phyloP scores from a whole-genome alignment of 2,113 vertebrate species.

The Spizaetus ornatus region DNA sequence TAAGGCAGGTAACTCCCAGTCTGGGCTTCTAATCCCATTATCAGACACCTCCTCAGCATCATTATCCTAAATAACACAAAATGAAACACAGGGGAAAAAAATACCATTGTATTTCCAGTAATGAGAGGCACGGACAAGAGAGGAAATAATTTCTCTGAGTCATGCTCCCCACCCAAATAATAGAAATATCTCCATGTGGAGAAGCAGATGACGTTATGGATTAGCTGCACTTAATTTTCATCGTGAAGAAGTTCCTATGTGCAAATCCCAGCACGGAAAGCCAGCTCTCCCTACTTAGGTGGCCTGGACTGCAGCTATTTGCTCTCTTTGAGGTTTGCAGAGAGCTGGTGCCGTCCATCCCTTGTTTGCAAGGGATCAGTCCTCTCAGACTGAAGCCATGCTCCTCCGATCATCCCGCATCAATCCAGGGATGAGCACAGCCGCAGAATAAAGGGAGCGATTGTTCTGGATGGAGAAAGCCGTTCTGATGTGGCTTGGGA shows the following conservation, averaged over 20 bases:
- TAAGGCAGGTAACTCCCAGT: slow-evolving; percentile 26
- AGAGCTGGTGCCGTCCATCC: background rate
- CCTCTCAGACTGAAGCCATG: background rate
- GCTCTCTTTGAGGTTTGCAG: background rate
- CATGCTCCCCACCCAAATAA: slow-evolving; percentile 28
- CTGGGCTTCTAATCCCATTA: slow-evolving; percentile 34
- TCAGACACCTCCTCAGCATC: slow-evolving; percentile 34
- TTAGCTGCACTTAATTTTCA: background rate
- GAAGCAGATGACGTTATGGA: background rate
- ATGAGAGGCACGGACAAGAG: background rate
- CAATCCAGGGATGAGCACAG: background rate
- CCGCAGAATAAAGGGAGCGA: background rate
- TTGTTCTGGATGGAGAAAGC: background rate
- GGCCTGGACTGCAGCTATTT: background rate
- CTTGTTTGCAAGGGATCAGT: background rate
- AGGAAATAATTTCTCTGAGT: slow-evolving; percentile 53
- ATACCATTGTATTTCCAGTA: background rate
- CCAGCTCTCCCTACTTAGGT: background rate
- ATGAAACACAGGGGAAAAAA: background rate
- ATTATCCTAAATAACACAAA: slow-evolving; percentile 21
- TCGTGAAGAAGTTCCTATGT: background rate
- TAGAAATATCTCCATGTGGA: background rate
- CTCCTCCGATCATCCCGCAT: rapidly evolving
- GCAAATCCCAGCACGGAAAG: background rate
- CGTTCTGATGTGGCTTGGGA: background rate